A percentile compares a stretch with the other conserved stretches of the same genome.
These are phyloP conservation scores for Dendrolimus kikuchii DNA, from an alignment of 1,140 invertebrate genomes.

Conservation along the genomic window DNA sequence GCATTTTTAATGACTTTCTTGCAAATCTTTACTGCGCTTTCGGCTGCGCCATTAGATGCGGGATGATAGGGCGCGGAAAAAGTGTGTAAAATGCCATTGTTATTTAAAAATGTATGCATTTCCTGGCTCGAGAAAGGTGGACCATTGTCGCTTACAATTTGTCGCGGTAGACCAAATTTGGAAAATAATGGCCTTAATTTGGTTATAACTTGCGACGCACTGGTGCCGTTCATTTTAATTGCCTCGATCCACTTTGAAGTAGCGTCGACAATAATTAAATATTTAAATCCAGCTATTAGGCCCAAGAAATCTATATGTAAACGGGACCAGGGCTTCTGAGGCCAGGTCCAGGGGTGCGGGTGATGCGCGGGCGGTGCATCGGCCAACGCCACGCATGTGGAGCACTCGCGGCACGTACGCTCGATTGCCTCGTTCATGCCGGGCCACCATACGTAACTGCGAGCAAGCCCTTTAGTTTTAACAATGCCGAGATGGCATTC, in stretches of 20 bases:
- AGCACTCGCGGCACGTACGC: slow-evolving; percentile 10
- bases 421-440: slow-evolving; percentile 4
- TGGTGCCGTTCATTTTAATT: slow-evolving; percentile 1
- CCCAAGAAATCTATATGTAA: slow-evolving; percentile 14
- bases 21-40: slow-evolving; percentile 4
- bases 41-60: slow-evolving; percentile 1
- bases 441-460: slow-evolving; percentile 32
- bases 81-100: slow-evolving; percentile 7
- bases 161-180: slow-evolving; percentile 30
- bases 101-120: slow-evolving; percentile 26
- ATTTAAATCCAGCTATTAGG: slow-evolving; percentile 7
- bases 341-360: slow-evolving; percentile 7
- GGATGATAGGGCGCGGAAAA: slow-evolving; percentile 4
- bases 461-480: slow-evolving; percentile 30
- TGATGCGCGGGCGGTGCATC: slow-evolving; percentile 4
- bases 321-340: slow-evolving; percentile 4
- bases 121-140: slow-evolving; percentile 28
- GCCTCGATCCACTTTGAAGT: slow-evolving; percentile 12
- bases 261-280: slow-evolving; percentile 10
- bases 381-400: slow-evolving; percentile 4
- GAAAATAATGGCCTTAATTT: slow-evolving; percentile 2
- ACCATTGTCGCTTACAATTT: slow-evolving; percentile 36
- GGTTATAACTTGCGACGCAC: not conserved
- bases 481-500: slow-evolving; percentile 42
- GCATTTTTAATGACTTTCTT: slow-evolving; percentile 3